phyloP scores from a whole-genome alignment of 2,113 vertebrate species.

The Heterotis niloticus region DNA sequence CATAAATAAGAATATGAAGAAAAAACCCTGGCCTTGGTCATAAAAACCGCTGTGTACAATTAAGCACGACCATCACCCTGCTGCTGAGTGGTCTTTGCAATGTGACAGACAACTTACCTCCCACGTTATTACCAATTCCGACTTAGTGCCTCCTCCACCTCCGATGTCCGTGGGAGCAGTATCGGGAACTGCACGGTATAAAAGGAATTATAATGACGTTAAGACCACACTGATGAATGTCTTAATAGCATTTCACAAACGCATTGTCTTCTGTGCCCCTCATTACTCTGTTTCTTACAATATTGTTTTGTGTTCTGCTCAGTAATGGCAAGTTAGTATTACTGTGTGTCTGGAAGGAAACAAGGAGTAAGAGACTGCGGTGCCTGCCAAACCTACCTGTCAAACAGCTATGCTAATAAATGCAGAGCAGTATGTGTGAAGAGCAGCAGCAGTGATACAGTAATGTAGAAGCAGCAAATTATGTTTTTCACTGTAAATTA shows the following conservation, averaged over 20 bases:
- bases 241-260: neutral
- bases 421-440: too few relatives aligned
- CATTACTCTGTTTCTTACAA: neutral
- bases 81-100: constrained; percentile 55
- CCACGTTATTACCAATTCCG: constrained; percentile 96
- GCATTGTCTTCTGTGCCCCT: neutral
- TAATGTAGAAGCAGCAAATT: too few relatives aligned
- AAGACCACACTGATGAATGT: neutral
- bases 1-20: neutral
- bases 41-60: constrained; percentile 69
- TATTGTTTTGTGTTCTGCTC: neutral
- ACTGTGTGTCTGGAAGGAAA: too few relatives aligned
- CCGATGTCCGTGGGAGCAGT: constrained; percentile 86
- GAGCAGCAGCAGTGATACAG: too few relatives aligned
- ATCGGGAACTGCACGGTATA: constrained; percentile 76
- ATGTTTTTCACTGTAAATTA: too few relatives aligned
- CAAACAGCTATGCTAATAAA: too few relatives aligned
- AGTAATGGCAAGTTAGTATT: too few relatives aligned
- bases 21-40: constrained; percentile 41
- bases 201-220: constrained; percentile 37
- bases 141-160: constrained; percentile 91
- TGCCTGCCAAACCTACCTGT: too few relatives aligned
- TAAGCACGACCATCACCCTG: constrained; percentile 63
- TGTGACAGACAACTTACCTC: constrained; percentile 86
- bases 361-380: too few relatives aligned